Base-by-base conservation (phyloP, 2,113 vertebrate genomes). In the Stomatorhinus ivindoensis region DNA sequence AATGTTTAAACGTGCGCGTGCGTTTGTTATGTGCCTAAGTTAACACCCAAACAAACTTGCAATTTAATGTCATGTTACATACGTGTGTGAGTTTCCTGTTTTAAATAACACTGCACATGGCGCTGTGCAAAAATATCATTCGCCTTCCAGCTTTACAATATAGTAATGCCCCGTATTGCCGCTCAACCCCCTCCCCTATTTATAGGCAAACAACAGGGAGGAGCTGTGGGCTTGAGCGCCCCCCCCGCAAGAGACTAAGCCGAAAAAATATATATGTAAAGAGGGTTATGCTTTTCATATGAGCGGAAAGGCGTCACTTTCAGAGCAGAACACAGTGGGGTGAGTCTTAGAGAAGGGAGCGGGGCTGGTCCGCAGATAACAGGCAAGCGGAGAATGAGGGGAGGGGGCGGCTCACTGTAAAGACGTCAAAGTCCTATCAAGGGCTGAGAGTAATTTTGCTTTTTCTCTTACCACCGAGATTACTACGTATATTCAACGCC, bases 331-430 rank as follows among this genome's bases (percentile, higher is more conserved):
- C 46, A 27, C 8, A 50, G 84, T 86, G 84, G 83, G 83, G 46
- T 11, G 42, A 48, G 46, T 48, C 83, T 48, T 85, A 24, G 42
- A 21, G 10, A 48, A 27, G 24, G 46, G 83, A 85, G 83, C 48
- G 46, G 83, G 83, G 83, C 21, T 50, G 83, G 83, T 85, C 83
- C 83, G 42, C 83, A 85, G 83, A 85, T 85, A 85, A 85, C 84
- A 50, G 84, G 17, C 84, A 86, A 50, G 47, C 24, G 13, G 84
- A 51, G 13, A 31, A 27, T 27, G 47, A 50, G 84, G 83, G 83
- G 83, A 48, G 46, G 83, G 84, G 84, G 84, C 84, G 84, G 46
- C 47, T 50, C 46, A 50, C n/a, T 50, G 84, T 47, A 51, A 50
- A 86, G 31, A 47, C 84, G 47, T 86, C 47, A n/a, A 50, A 86